phyloP scores from a whole-genome alignment of 2,113 vertebrate species.

The Calonectris borealis region DNA sequence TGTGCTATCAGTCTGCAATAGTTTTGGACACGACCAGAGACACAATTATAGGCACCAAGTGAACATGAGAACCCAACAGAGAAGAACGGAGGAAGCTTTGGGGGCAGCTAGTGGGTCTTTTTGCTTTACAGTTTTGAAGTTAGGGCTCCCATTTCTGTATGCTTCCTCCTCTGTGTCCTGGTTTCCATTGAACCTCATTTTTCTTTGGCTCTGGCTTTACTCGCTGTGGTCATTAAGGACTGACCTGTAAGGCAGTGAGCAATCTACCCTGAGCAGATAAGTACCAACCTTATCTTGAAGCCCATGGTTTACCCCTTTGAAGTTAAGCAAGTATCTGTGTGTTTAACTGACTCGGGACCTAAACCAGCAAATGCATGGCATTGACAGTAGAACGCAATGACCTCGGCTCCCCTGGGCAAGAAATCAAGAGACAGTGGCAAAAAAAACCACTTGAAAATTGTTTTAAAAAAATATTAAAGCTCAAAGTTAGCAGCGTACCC shows the following conservation, averaged over 20 bases:
- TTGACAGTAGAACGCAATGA: not conserved
- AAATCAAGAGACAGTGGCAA: not conserved
- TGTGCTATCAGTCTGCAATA: not conserved
- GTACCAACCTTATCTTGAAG: conserved; percentile 8
- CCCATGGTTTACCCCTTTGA: not conserved
- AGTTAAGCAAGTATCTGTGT: not conserved
- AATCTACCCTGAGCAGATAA: not conserved
- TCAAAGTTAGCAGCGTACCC: not conserved
- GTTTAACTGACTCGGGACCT: not conserved
- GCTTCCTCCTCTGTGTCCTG: not conserved
- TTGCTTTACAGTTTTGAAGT: not conserved
- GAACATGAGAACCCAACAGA: not conserved
- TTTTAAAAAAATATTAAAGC: not conserved
- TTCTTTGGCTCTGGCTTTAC: conserved; percentile 7
- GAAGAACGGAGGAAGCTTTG: not conserved
- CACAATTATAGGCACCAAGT: not conserved
- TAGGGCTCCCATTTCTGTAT: not conserved
- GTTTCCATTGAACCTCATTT: not conserved
- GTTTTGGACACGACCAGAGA: not conserved
- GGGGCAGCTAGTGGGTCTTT: not conserved
- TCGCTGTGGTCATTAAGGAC: not conserved
- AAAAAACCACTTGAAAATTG: not conserved
- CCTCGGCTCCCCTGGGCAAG: not conserved
- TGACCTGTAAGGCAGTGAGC: not conserved
- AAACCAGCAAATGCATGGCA: not conserved